Evolutionary conservation across 2,888 invertebrate genomes (phyloP).

Genomic region (Odontomyia ornata): DNA sequence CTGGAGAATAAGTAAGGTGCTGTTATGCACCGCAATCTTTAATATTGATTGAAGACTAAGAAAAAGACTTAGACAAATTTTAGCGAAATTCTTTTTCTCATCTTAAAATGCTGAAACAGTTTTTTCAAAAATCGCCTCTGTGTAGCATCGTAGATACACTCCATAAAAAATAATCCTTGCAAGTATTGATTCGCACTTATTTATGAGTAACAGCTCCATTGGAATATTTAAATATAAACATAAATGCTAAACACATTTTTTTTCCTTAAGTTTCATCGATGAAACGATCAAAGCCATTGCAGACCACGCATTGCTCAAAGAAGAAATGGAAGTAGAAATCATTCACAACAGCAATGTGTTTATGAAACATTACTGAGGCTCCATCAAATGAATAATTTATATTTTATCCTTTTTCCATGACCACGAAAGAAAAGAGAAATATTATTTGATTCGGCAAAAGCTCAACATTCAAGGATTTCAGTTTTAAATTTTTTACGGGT

Average conservation of each 20-base stretch:
- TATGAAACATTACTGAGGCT: slow-evolving; percentile 24
- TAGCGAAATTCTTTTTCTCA: no score
- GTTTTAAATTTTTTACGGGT: slow-evolving; percentile 31
- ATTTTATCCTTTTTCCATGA: slow-evolving; percentile 34
- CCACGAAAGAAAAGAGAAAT: slow-evolving; percentile 1
- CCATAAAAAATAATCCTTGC: not conserved
- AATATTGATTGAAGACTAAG: no score
- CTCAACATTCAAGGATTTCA: slow-evolving; percentile 29
- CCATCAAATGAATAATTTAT: slow-evolving; percentile 43
- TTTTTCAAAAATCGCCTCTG: no score
- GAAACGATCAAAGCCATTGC: not conserved
- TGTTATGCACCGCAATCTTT: no score
- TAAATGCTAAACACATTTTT: not conserved
- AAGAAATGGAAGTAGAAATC: not conserved
- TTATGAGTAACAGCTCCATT: not conserved
- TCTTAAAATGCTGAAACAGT: no score
- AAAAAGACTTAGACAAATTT: no score
- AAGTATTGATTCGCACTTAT: not conserved
- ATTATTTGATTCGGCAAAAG: slow-evolving; percentile 16
- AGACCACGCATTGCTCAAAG: not conserved
- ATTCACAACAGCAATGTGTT: slow-evolving; percentile 13
- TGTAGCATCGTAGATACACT: no score
- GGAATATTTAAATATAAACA: not conserved
- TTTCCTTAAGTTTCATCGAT: not conserved
- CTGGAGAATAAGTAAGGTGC: no score